A percentile compares a stretch with the other conserved stretches of the same genome.
Evolutionary conservation across 2,888 invertebrate genomes (phyloP).

Genomic region (Physocephala rufipes): DNA sequence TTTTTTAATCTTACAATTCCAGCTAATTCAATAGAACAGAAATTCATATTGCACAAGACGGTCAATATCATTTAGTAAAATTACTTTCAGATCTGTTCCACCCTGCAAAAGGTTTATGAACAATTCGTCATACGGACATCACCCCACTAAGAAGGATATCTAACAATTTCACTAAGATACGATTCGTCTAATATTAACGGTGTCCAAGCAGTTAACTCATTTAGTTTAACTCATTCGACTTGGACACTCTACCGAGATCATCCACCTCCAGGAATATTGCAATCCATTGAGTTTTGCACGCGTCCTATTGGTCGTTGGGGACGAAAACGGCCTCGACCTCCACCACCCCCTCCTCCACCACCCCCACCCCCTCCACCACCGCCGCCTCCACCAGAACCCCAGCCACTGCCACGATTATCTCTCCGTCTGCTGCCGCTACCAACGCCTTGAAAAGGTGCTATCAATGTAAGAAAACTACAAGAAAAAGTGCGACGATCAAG

Average conservation of each 20-base stretch:
- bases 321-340: constrained; percentile 45
- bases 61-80: background rate
- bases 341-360: constrained; percentile 42
- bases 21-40: too few species aligned
- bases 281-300: constrained; percentile 49
- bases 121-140: constrained; percentile 46
- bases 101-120: constrained; percentile 43
- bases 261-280: constrained; percentile 50
- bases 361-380: constrained; percentile 47
- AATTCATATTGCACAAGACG: too few species aligned
- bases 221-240: constrained; percentile 21
- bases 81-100: constrained; percentile 5
- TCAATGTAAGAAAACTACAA: constrained; percentile 50
- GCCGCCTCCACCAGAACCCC: constrained; percentile 47
- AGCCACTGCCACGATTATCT: constrained; percentile 40
- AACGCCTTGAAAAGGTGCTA: constrained; percentile 54
- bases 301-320: constrained; percentile 52
- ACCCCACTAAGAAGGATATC: constrained; percentile 32
- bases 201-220: constrained; percentile 43
- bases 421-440: constrained; percentile 42
- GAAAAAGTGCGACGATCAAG: background rate
- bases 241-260: constrained; percentile 49
- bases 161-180: constrained; percentile 11
- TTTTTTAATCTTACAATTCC: too few species aligned
- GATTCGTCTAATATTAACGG: constrained; percentile 35